phyloP scores from a whole-genome alignment of 2,113 vertebrate species.

The Atlantisia rogersi region DNA sequence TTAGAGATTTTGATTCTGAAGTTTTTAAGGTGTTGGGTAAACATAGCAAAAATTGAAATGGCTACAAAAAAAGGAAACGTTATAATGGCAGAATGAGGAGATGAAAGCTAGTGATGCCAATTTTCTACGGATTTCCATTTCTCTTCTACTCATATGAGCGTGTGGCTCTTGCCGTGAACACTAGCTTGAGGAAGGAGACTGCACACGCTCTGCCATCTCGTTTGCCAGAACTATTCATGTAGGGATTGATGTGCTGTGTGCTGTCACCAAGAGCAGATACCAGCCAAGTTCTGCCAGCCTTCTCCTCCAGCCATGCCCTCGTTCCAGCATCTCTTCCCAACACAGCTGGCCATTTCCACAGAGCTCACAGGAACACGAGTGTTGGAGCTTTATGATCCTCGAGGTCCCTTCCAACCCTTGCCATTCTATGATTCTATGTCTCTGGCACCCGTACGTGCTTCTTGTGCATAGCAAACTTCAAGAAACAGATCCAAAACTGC shows the following conservation, averaged over 20 bases:
- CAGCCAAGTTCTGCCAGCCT: background rate
- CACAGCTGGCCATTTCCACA: background rate
- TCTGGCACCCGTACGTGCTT: background rate
- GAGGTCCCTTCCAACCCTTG: no score
- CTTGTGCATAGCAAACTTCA: accelerated
- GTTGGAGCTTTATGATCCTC: no score
- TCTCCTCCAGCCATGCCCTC: background rate
- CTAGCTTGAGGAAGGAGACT: background rate
- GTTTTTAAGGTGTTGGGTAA: background rate
- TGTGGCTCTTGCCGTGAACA: accelerated
- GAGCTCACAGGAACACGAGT: background rate
- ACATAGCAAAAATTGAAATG: background rate
- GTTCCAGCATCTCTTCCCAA: accelerated
- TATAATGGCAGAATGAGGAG: background rate
- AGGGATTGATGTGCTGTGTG: background rate
- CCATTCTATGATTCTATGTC: no score
- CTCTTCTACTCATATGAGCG: background rate
- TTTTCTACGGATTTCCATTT: background rate
- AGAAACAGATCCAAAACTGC: background rate
- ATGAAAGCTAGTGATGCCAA: background rate
- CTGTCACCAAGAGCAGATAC: background rate
- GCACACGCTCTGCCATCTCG: background rate
- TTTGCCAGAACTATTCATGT: accelerated
- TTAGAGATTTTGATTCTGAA: background rate
- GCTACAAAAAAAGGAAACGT: background rate